Base-by-base conservation (phyloP, 1,140 invertebrate genomes). In the Neodiprion pinetum region DNA sequence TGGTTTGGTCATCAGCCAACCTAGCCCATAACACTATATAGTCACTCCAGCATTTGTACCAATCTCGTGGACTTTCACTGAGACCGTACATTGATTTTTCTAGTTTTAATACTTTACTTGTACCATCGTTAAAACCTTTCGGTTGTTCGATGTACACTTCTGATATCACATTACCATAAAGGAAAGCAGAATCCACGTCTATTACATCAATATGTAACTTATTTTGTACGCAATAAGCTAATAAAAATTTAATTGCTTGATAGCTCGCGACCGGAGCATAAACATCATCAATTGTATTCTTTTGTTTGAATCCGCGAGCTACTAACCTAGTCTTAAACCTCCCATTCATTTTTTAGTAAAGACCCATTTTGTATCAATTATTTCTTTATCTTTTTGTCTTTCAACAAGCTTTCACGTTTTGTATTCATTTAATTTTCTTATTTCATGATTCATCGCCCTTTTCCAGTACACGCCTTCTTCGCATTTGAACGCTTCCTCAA, bases 171-270 rank as follows among this genome's bases (percentile, higher is more conserved):
- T 81, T 21, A 65, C 82, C 84, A 80, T 88, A 84, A 70, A 88
- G 75, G 71, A 84, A 87, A 14, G 84, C 84, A n/a, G 79, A 84
- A 73, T 80, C 78, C 11, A 87, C 80, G 79, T 89, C 86, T 72
- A 87, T 80, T 71, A 86, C 81, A n/a, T 76, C 71, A 0, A 87
- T 76, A 48, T 79, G 68, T 70, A 78, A 78, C 73, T 73, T 75
- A 74, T 80, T 78, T 79, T 79, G 70, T 73, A 76, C 81, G 76
- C 75, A 75, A 28, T 81, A 80, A 65, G 80, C 78, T 48, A 81
- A 78, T 79, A 83, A 74, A 72, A 80, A 73, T 78, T 83, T 67
- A 67, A 75, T 17, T 2, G 28, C 53, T 23, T 28, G 70, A 7
- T 23, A 48, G 48, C 70, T 70, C 21, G 61, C 78, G 73, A 84